These are phyloP conservation scores for Acromyrmex echinatior DNA, from an alignment of 1,140 invertebrate species.

Conservation along the genomic window DNA sequence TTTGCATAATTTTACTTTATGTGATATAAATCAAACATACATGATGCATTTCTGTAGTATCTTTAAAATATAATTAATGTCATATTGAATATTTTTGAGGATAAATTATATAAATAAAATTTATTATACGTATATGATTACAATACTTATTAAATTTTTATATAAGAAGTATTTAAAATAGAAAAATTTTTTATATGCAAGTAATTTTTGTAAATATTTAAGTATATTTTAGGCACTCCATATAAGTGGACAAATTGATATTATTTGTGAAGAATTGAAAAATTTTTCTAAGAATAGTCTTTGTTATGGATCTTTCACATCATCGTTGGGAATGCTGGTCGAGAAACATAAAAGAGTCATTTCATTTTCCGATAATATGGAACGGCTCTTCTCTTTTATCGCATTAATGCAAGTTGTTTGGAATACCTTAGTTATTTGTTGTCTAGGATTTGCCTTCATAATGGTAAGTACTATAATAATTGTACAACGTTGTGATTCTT, in stretches of 20 bases:
- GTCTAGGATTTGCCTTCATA: slow-evolving; percentile 40
- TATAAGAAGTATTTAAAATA: too few species aligned
- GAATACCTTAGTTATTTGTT: slow-evolving; percentile 53
- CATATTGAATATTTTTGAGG: too few species aligned
- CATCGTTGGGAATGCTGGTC: background rate
- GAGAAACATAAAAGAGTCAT: slow-evolving; percentile 46
- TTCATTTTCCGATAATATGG: slow-evolving; percentile 24
- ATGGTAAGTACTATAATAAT: slow-evolving; percentile 23
- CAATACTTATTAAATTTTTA: too few species aligned
- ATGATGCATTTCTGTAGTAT: too few species aligned
- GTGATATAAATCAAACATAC: too few species aligned
- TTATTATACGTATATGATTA: too few species aligned
- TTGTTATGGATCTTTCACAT: background rate
- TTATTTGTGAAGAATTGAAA: slow-evolving; percentile 45
- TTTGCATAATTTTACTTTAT: background rate
- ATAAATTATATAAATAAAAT: too few species aligned
- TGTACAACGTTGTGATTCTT: too few species aligned
- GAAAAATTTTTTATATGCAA: background rate
- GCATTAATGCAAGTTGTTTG: slow-evolving; percentile 49
- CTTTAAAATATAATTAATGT: too few species aligned
- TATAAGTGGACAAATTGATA: slow-evolving; percentile 63
- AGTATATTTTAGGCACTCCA: slow-evolving; percentile 58
- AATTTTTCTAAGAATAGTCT: background rate
- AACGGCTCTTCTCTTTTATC: slow-evolving; percentile 32
- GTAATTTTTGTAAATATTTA: background rate